phyloP scores from a whole-genome alignment of 2,113 vertebrate species.

The Lophotis ruficrista region DNA sequence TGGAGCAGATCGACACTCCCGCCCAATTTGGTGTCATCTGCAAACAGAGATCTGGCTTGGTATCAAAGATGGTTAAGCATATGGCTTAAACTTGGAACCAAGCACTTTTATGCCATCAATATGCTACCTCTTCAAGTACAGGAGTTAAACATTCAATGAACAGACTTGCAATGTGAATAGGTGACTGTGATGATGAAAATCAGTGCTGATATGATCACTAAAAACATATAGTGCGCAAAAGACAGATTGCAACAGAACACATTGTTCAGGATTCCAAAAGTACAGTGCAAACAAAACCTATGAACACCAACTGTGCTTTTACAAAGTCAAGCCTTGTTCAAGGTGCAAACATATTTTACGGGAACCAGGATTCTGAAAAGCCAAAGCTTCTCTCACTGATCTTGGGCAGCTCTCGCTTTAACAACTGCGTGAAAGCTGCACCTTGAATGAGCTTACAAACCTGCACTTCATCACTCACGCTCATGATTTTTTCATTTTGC shows the following conservation, averaged over 20 bases:
- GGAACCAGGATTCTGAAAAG: neutral
- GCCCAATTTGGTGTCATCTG: too few species aligned
- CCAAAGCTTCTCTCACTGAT: neutral
- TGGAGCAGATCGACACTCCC: too few species aligned
- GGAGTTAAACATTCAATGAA: neutral
- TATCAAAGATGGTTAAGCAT: neutral
- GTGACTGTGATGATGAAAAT: neutral
- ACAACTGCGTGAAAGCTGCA: neutral
- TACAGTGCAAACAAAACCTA: neutral
- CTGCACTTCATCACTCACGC: neutral
- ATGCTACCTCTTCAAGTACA: neutral
- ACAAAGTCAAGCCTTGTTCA: neutral
- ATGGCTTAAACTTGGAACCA: neutral
- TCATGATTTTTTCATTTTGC: neutral
- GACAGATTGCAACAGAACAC: neutral
- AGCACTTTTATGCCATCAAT: neutral
- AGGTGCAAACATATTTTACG: neutral
- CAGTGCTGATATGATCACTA: neutral
- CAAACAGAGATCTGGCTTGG: neutral
- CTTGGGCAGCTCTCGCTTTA: neutral
- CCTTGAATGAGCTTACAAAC: neutral
- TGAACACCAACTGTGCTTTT: neutral
- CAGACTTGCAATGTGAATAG: neutral
- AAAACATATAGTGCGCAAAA: accelerated
- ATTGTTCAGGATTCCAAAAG: neutral